Conservation (phyloP, 2,888 invertebrate genomes). For the Ennomos fuscantarius region DNA sequence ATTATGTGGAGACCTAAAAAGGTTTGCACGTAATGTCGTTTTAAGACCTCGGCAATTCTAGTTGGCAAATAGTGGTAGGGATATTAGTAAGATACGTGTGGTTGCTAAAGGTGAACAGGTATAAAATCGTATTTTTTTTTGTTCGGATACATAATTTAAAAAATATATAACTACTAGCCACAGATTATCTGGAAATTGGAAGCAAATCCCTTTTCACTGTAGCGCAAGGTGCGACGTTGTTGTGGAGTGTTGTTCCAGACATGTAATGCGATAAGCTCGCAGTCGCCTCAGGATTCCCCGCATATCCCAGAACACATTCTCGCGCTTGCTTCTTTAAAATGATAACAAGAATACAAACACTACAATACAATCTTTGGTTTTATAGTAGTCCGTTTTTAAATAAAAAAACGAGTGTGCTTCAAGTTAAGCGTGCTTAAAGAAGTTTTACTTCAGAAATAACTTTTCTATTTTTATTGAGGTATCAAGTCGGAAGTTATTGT, state of each 20-base stretch:
- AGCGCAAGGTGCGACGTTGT: conserved; percentile 26
- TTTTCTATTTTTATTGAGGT: too few species aligned
- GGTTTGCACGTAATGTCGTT: conserved; percentile 1
- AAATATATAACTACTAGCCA: too few species aligned
- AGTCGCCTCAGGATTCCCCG: conserved; percentile 40
- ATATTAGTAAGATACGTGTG: too few species aligned
- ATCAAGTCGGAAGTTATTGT: too few species aligned
- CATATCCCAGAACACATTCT: conserved; percentile 50
- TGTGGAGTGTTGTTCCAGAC: conserved; percentile 40
- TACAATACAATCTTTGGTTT: conserved; percentile 29
- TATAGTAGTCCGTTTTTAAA: neutral
- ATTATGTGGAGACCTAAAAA: conserved; percentile 19
- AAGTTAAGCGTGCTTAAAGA: too few species aligned
- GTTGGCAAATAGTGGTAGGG: conserved; percentile 20
- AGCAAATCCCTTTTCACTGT: conserved; percentile 14
- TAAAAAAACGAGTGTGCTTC: too few species aligned
- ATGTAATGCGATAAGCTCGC: conserved; percentile 53
- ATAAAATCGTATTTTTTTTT: too few species aligned
- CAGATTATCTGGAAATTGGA: too few species aligned
- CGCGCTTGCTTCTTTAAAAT: conserved; percentile 47
- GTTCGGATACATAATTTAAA: too few species aligned
- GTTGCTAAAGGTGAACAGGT: too few species aligned
- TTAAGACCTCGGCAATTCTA: conserved; percentile 25
- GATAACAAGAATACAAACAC: conserved; percentile 44
- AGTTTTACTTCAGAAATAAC: too few species aligned